phyloP scores from a whole-genome alignment of 35 echinoderm and acorn worm genomes.

The Amphiura filiformis region DNA sequence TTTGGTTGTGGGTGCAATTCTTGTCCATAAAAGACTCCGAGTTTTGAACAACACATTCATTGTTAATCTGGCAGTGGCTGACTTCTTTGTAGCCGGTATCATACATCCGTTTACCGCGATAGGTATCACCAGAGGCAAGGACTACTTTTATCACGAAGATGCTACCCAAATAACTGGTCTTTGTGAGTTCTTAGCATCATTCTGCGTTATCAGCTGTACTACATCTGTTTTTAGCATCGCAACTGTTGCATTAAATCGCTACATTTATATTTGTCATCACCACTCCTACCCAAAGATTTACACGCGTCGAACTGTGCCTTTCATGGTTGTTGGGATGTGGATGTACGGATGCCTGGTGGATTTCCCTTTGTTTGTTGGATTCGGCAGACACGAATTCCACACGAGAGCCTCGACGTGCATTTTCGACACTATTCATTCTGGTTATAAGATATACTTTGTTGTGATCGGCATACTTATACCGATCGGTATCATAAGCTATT shows the following conservation, averaged over 20 bases:
- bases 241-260: not conserved
- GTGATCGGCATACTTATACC: not conserved
- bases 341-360: not conserved
- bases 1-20: too few species aligned
- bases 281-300: not conserved
- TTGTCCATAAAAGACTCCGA: too few species aligned
- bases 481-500: not conserved
- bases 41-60: too few species aligned
- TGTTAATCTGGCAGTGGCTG: too few species aligned
- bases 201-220: not conserved
- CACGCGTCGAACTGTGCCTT: not conserved
- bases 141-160: too few species aligned
- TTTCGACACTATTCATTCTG: not conserved
- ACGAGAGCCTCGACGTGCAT: not conserved
- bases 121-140: too few species aligned
- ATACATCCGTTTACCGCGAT: too few species aligned
- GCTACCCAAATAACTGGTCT: too few species aligned
- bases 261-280: too few species aligned
- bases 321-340: not conserved
- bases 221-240: not conserved
- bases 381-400: not conserved
- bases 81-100: too few species aligned
- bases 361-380: not conserved
- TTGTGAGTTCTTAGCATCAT: too few species aligned
- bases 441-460: not conserved